Evolutionary conservation across 2,888 invertebrate species (phyloP).

Genomic region (Minunthozetes semirufus): DNA sequence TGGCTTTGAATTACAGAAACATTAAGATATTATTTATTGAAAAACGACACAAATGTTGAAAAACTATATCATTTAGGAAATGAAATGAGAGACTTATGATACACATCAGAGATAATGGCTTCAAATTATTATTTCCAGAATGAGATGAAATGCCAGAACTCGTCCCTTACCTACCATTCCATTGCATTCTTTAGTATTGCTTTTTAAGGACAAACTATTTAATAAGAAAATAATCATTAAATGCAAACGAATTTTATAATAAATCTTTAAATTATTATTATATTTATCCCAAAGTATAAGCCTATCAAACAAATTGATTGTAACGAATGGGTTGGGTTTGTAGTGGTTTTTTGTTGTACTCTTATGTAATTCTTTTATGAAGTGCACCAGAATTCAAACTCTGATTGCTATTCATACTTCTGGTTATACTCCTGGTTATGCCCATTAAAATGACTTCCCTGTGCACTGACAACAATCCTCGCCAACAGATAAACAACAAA

Average conservation of each 20-base stretch:
- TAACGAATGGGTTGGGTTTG: constrained; percentile 2
- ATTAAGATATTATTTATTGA: constrained; percentile 1
- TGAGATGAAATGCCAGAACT: background rate
- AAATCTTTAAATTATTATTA: background rate
- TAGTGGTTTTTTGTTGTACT: no score
- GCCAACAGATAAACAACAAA: background rate
- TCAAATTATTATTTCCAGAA: background rate
- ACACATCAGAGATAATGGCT: background rate
- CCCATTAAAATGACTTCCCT: constrained; percentile 7
- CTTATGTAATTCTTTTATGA: no score
- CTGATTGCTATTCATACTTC: background rate
- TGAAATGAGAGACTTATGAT: background rate
- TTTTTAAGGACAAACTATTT: background rate
- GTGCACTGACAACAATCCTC: background rate
- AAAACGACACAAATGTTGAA: constrained; percentile 4
- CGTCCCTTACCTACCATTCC: background rate
- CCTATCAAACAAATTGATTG: background rate
- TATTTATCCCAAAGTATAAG: background rate
- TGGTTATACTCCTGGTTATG: background rate
- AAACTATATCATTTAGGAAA: background rate
- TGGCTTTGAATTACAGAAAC: background rate
- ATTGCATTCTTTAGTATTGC: background rate
- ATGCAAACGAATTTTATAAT: background rate
- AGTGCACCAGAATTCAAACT: background rate
- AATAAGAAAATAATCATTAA: background rate